These are phyloP conservation scores for Trematomus bernacchii DNA, from an alignment of 2,797 vertebrate genomes.

Conservation along the genomic window DNA sequence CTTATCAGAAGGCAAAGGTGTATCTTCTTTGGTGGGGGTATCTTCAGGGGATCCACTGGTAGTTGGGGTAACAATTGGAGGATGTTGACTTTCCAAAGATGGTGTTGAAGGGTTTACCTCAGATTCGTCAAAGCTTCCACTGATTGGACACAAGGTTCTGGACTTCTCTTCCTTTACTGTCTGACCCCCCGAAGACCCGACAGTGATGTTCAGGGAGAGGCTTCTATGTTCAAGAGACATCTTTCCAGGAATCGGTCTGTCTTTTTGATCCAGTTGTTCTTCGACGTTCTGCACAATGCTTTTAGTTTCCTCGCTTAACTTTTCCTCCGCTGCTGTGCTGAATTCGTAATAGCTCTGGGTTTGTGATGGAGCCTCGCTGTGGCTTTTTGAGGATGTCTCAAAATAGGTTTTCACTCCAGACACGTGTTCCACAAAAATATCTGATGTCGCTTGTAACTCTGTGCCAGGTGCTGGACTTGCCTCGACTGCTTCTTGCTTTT, in stretches of 20 bases:
- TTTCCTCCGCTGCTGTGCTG: slow-evolving; percentile 82
- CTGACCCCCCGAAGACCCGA: slow-evolving; percentile 28
- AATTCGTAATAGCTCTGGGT: slow-evolving; percentile 93
- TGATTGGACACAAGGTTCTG: slow-evolving; percentile 50
- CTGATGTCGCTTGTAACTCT: slow-evolving; percentile 25
- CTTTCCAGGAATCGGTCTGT: slow-evolving; percentile 26
- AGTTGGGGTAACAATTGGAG: slow-evolving; percentile 53
- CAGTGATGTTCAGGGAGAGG: slow-evolving; percentile 54
- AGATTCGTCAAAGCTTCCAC: slow-evolving; percentile 62
- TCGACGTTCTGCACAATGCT: slow-evolving; percentile 10
- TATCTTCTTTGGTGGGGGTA: slow-evolving; percentile 11
- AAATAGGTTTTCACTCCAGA: slow-evolving; percentile 82
- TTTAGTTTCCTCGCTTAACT: slow-evolving; percentile 27
- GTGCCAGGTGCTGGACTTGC: slow-evolving; percentile 29
- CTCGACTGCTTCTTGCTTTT: slow-evolving; percentile 28
- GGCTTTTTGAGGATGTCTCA: slow-evolving; percentile 89
- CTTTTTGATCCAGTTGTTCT: slow-evolving; percentile 27
- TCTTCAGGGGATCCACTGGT: slow-evolving; percentile 33
- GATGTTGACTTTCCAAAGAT: slow-evolving; percentile 32
- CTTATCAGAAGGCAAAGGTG: slow-evolving; percentile 29
- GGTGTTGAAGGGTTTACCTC: slow-evolving; percentile 45
- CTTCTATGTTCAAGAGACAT: slow-evolving; percentile 60
- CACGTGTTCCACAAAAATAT: not conserved
- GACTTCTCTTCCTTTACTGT: slow-evolving; percentile 24
- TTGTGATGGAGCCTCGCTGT: slow-evolving; percentile 75